Percentiles rank a stretch among this genome's conserved stretches.
Evolutionary conservation across 2,113 vertebrate genomes (phyloP).

Genomic region (Gadus macrocephalus): DNA sequence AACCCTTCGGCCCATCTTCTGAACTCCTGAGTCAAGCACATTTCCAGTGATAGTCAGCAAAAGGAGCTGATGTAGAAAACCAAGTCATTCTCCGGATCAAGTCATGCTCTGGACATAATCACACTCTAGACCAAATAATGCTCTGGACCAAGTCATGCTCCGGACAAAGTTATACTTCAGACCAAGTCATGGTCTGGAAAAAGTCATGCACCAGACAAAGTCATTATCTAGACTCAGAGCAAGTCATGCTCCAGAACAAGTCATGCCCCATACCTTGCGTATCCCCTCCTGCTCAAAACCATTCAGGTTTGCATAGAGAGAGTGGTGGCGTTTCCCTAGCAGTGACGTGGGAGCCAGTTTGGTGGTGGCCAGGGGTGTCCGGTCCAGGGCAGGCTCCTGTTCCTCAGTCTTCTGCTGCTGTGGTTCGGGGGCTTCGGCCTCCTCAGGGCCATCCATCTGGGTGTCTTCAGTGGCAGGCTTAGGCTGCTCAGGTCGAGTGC

Average conservation of each 20-base stretch:
- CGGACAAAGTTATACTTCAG: background rate
- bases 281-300: slow-evolving; percentile 61
- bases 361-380: slow-evolving; percentile 23
- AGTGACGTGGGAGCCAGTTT: slow-evolving; percentile 40
- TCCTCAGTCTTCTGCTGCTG: slow-evolving; percentile 37
- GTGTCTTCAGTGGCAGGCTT: slow-evolving; percentile 39
- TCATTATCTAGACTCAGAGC: too few relatives aligned
- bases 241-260: background rate
- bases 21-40: too few relatives aligned
- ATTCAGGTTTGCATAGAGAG: slow-evolving; percentile 68
- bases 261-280: slow-evolving; percentile 58
- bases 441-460: slow-evolving; percentile 40
- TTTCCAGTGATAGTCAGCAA: too few relatives aligned
- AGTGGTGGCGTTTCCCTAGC: slow-evolving; percentile 72
- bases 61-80: background rate
- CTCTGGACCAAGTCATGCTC: background rate
- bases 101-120: background rate
- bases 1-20: too few relatives aligned
- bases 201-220: background rate
- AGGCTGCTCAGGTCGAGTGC: slow-evolving; percentile 59
- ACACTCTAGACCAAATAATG: background rate
- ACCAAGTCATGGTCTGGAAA: too few relatives aligned
- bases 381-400: slow-evolving; percentile 31
- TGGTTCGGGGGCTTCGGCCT: slow-evolving; percentile 34
- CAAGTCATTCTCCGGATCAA: too few relatives aligned